These are phyloP conservation scores for Drosophila serrata DNA, from an alignment of 1,140 invertebrate genomes.

Conservation along the genomic window DNA sequence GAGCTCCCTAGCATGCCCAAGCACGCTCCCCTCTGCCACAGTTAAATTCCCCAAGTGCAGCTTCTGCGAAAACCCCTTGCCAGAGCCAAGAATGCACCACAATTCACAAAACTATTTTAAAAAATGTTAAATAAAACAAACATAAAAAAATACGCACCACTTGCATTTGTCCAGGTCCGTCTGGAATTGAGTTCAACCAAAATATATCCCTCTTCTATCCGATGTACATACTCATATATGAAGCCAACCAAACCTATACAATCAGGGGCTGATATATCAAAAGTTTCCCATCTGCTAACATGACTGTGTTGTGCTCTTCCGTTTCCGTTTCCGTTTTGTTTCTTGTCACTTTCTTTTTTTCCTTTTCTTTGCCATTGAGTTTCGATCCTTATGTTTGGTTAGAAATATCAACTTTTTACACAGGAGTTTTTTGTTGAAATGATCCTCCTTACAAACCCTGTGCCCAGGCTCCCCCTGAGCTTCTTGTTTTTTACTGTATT, in stretches of 20 bases:
- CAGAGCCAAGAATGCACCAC: constrained; percentile 15
- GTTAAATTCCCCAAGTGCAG: background rate
- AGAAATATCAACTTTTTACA: too few species aligned
- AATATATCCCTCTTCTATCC: background rate
- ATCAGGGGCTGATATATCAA: background rate
- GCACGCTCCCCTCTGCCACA: constrained; percentile 14
- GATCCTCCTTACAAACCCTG: background rate
- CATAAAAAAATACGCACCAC: constrained; percentile 2
- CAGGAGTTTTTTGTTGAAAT: too few species aligned
- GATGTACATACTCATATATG: background rate
- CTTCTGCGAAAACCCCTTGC: constrained; percentile 1
- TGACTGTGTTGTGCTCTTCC: constrained; percentile 8
- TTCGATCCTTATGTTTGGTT: constrained; percentile 14
- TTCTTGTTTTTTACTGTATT: constrained; percentile 2
- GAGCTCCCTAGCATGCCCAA: constrained; percentile 23
- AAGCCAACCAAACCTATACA: background rate
- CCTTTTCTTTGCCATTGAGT: constrained; percentile 18
- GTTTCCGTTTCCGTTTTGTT: background rate
- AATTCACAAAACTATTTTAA: background rate
- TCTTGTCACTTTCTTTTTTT: constrained; percentile 16
- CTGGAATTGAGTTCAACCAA: background rate
- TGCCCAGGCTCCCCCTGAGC: background rate
- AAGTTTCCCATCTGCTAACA: background rate
- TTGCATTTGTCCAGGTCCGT: constrained; percentile 21
- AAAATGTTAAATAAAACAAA: background rate